These are phyloP conservation scores for Drosophila suboccidentalis DNA, from an alignment of 2,888 invertebrate species.

Conservation along the genomic window DNA sequence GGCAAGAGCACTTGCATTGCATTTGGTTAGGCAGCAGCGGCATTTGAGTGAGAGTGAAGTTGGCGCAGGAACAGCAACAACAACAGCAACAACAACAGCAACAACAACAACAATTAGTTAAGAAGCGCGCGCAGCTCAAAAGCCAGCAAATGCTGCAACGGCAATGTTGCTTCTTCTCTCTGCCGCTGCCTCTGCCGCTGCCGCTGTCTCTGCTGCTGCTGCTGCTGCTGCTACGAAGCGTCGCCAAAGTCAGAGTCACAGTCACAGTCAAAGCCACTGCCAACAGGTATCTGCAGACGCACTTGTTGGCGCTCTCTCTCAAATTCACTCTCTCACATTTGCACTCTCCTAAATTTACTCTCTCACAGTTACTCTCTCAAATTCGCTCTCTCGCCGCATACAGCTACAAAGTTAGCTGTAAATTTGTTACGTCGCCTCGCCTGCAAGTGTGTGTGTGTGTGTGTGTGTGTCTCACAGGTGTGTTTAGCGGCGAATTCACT, in stretches of 20 bases:
- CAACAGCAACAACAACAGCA: slow-evolving; percentile 6
- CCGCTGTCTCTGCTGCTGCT: slow-evolving; percentile 20
- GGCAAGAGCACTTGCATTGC: slow-evolving; percentile 76
- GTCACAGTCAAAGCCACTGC: slow-evolving; percentile 80
- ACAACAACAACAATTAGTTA: slow-evolving; percentile 32
- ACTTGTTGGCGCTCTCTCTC: slow-evolving; percentile 1
- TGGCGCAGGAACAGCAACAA: slow-evolving; percentile 66
- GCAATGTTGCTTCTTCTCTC: slow-evolving; percentile 12
- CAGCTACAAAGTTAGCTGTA: slow-evolving; percentile 84
- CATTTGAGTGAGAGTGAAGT: slow-evolving; percentile 79
- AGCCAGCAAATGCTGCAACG: slow-evolving; percentile 5
- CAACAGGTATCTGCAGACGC: slow-evolving; percentile 66
- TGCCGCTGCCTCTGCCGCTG: slow-evolving; percentile 13
- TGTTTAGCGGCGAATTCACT: slow-evolving; percentile 65
- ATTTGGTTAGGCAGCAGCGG: slow-evolving; percentile 73
- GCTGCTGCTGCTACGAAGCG: slow-evolving; percentile 8
- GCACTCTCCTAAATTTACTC: neutral
- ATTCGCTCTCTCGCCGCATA: slow-evolving; percentile 62
- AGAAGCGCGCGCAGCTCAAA: slow-evolving; percentile 10
- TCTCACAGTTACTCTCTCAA: slow-evolving; percentile 1
- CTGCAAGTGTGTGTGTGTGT: slow-evolving; percentile 6
- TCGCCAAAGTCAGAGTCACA: slow-evolving; percentile 69
- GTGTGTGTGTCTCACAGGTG: slow-evolving; percentile 63
- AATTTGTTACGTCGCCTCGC: slow-evolving; percentile 82
- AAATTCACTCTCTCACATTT: slow-evolving; percentile 5